Evolutionary conservation across 2,888 invertebrate genomes (phyloP), one percentile per base, ranked within the genome.

Genomic region (Nudaria mundana): DNA sequence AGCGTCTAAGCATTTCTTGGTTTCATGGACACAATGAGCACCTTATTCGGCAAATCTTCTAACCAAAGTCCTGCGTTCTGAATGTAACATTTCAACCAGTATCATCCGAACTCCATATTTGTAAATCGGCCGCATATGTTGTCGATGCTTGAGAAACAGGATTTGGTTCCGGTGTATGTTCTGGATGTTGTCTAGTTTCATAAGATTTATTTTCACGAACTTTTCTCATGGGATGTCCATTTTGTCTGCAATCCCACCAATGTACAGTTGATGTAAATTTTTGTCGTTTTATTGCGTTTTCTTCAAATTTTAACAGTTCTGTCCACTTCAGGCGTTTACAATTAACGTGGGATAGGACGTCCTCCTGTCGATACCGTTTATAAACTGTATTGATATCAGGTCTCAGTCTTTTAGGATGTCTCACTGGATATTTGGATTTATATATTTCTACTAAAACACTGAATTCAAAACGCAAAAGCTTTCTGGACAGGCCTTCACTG

Each of bases 371-470:
- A 25, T 62, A 77, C 20, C 43, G 46, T 23, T 41, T 37, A 40
- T 76, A 76, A 6, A 79, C 62, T 2, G 35, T 29, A 12, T 30
- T 43, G 3, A 66, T 36, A 23, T 61, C 56, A 5, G 68, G 57
- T 24, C 62, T 56, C 10, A 68, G 33, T 37, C 73, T 62, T 33
- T 69, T 65, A 6, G 66, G 69, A 44, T 76, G 64, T 35, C 60
- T 53, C 5, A 33, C 56, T 5, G 66, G 61, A 46, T 71, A 76
- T 32, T 67, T 67, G 0, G 78, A 74, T 55, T 73, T 78, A 44
- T 68, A 76, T 29, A 80, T 76, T 58, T 71, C 60, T 13, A 63
- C 29, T n/a, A 80, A 52, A 31, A 74, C 54, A 0, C 56, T 45
- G 24, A 37, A 44, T 58, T 80, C 79, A 33, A 73, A 80, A 5